Evolutionary conservation across 2,888 invertebrate species (phyloP), one percentile per base, ranked within the genome.

Genomic region (Tachina fera): DNA sequence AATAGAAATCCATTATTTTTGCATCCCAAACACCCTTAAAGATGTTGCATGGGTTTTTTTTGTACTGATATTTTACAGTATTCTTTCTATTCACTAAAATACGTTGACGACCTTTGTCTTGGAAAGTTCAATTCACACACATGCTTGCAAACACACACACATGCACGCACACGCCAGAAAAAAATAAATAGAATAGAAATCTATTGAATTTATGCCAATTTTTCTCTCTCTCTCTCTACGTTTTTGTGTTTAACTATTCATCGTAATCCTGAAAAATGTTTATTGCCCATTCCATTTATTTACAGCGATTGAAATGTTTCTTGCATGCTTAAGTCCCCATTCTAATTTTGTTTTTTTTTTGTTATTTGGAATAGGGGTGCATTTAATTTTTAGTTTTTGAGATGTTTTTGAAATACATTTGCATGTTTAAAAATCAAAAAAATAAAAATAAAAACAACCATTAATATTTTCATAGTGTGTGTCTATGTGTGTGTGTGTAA

Each of bases 391-490:
- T 60, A 75, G 19, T 60, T 53, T 70, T 43, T 67, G 51, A 63
- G 19, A 58, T 58, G 56, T 16, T 72, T 58, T 70, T 49, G 11
- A 76, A 82, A 70, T 79, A 81, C 70, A 90, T 90, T 90, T 90
- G 90, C 90, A 90, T 90, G 90, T 89, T 90, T 90, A 90, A 90
- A 90, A 90, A 88, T 89, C 87, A 80, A 87, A 88, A 88, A 31
- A 31, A 88, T 89, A 87, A 80, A 87, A 88, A 88, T 6, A 31
- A 31, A 31, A 31, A 6, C 6, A 31, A 84, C 83, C 86, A 82
- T 70, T 78, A 74, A 76, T 75, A 80, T 74, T 82, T 31, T 61
- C 45, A 68, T 70, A 16, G 61, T 39, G 31, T 31, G 39, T 13
- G 47, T 65, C 10, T 47, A 14, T 67, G 31, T 65, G 45, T 58